Evolutionary conservation across 1,140 invertebrate genomes (phyloP), one percentile per base, ranked within the genome.

Genomic region (Nephotettix cincticeps): DNA sequence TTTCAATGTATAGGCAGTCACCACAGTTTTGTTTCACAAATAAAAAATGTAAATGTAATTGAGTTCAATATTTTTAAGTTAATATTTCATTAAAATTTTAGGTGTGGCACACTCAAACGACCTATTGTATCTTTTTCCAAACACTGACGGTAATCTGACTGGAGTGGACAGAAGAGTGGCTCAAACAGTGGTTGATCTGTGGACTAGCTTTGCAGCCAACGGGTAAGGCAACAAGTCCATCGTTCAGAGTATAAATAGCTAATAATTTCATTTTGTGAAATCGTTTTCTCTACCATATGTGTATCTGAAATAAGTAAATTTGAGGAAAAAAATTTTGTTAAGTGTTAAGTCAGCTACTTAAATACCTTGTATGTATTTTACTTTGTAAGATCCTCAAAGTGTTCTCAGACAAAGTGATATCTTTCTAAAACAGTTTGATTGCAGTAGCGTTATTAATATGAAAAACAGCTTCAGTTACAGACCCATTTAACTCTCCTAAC

Each of bases 71-170:
- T n/a, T n/a, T n/a, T n/a, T n/a, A n/a, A n/a, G n/a, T n/a, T n/a
- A n/a, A n/a, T n/a, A n/a, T n/a, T n/a, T n/a, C n/a, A n/a, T n/a
- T n/a, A n/a, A n/a, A n/a, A n/a, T n/a, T 77, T 0, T 69, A 83
- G 84, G 84, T 3, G 79, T 84, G 0, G 32, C 73, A 13, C 84
- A 86, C 71, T 76, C 75, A 0, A 84, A 86, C 56, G 84, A 86
- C 2, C 47, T 85, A 1, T 76, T 81, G 66, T 86, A 83, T 72
- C 68, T 84, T 13, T 83, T 85, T 71, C 83, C 78, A 2, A 25
- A 70, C 30, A 28, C 77, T 4, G 51, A 75, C 6, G 64, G 78
- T 1, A 69, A 75, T n/a, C 78, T 80, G 63, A 81, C 76, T 4
- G 65, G 71, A 6, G 63, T 21, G 0, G 83, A 84, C 70, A 70